Base-by-base conservation (phyloP, 2,113 vertebrate species). In the Hyperopisus bebe region DNA sequence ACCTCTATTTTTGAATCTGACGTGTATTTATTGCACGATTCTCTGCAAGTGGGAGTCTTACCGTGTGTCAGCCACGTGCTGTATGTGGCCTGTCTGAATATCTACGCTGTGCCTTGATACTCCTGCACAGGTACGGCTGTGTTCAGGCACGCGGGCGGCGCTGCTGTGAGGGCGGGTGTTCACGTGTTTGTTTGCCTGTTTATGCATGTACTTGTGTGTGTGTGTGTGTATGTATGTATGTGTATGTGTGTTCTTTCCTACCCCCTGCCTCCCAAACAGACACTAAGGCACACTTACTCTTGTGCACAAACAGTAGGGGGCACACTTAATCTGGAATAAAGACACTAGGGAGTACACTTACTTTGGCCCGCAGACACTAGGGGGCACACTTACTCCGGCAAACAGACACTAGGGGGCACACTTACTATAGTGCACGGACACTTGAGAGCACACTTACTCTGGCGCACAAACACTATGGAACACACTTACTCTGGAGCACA, bases 331-430 rank as follows among this genome's bases (percentile, higher is more conserved):
- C 95, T 3, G 9, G 58, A 6, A 8, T 2, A 62, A 24, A 90
- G 84, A 95, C 95, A 94, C 95, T 95, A 96, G 96, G 93, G 95
- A 95, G 95, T 95, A 95, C 91, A 95, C 94, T 95, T 93, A 94
- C 95, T 93, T 94, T 19, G 15, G 50, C 3, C 0, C 3, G 17
- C 50, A 51, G 50, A 51, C 50, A 51, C 50, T 51, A 5, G 3
- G 15, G 50, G 11, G 15, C 50, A 51, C 50, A 51, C 50, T 51
- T 51, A 51, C 50, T 51, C 15, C 0, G 3, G 15, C 13, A 3
- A 0, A 51, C 50, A 51, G 13, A 53, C 15, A 53, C 48, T 50
- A 50, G 11, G 13, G 48, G 2, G 11, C 48, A 50, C 48, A 50
- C 11, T 50, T 50, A 50, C 48, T 50, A 11, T 15, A 3, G 48